phyloP scores from a whole-genome alignment of 2,113 vertebrate genomes.

The Hiodon alosoides region DNA sequence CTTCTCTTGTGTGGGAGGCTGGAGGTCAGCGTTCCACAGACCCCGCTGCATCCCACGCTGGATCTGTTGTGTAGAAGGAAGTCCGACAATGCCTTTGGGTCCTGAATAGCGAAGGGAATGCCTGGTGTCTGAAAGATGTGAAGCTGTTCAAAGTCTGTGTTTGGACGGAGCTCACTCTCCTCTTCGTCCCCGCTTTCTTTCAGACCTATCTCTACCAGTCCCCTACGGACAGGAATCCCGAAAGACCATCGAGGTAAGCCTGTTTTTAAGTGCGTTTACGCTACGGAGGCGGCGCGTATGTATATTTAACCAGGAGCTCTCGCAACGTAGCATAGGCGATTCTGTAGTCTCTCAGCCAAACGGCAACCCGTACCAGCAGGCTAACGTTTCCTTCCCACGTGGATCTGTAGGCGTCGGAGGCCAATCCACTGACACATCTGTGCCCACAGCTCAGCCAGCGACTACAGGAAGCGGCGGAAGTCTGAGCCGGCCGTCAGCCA shows the following conservation, averaged over 20 bases:
- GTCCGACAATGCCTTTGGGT: no score
- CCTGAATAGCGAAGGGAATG: conserved; percentile 5
- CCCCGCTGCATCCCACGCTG: no score
- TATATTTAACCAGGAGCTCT: not conserved
- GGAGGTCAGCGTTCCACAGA: no score
- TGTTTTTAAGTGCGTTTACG: not conserved
- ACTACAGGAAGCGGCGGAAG: conserved; percentile 94
- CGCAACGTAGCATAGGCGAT: not conserved
- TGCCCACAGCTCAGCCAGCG: conserved; percentile 70
- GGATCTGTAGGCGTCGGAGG: conserved; percentile 21
- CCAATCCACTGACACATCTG: conserved; percentile 25
- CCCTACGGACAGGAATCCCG: conserved; percentile 73
- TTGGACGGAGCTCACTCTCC: conserved; percentile 45
- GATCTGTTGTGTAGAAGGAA: no score
- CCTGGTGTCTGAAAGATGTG: conserved; percentile 46
- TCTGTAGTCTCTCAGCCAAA: not conserved
- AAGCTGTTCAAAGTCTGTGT: conserved; percentile 51
- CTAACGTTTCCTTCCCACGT: not conserved
- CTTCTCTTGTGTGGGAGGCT: not conserved
- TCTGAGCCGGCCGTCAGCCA: conserved; percentile 84
- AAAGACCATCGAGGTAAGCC: conserved; percentile 84
- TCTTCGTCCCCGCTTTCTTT: conserved; percentile 60
- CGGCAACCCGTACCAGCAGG: not conserved
- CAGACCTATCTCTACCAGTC: conserved; percentile 82
- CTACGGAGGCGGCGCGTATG: not conserved